A percentile compares a stretch with the other conserved stretches of the same genome.
These are phyloP conservation scores for Sphaeramia orbicularis DNA, from an alignment of 2,797 vertebrate genomes.

Conservation along the genomic window DNA sequence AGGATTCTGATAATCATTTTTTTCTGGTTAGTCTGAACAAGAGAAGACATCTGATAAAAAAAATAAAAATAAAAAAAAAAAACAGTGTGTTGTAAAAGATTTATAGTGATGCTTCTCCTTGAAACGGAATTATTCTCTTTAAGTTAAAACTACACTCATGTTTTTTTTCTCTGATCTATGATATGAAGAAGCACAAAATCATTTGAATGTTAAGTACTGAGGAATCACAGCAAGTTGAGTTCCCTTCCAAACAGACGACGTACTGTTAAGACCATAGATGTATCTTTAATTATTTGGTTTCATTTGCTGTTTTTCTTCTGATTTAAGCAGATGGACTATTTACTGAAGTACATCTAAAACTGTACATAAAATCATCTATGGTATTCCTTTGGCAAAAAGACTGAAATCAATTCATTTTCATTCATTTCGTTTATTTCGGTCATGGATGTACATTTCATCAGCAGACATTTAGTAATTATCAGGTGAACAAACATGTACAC, in stretches of 20 bases:
- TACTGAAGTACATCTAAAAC: too few relatives aligned
- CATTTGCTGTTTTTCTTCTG: too few relatives aligned
- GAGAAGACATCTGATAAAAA: constrained; percentile 16
- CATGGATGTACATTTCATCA: too few relatives aligned
- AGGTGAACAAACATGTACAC: too few relatives aligned
- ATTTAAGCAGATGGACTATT: too few relatives aligned
- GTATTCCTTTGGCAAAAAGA: too few relatives aligned
- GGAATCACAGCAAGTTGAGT: background rate
- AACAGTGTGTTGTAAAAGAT: background rate
- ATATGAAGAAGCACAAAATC: background rate
- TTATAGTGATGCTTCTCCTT: constrained; percentile 13
- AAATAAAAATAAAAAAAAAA: too few relatives aligned
- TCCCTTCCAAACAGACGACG: background rate
- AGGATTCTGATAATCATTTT: constrained; percentile 32
- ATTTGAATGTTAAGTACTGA: background rate
- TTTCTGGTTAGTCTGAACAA: constrained; percentile 7
- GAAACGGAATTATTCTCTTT: constrained; percentile 1
- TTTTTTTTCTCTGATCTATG: background rate
- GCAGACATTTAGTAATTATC: too few relatives aligned
- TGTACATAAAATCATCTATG: too few relatives aligned
- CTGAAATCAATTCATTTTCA: too few relatives aligned
- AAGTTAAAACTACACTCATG: background rate
- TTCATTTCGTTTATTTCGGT: too few relatives aligned
- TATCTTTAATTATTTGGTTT: too few relatives aligned
- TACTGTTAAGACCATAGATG: background rate